Percentiles rank a stretch among this genome's conserved stretches.
Conservation (phyloP, 2,888 invertebrate genomes). For the Scaptomyza cyrtandrae region DNA sequence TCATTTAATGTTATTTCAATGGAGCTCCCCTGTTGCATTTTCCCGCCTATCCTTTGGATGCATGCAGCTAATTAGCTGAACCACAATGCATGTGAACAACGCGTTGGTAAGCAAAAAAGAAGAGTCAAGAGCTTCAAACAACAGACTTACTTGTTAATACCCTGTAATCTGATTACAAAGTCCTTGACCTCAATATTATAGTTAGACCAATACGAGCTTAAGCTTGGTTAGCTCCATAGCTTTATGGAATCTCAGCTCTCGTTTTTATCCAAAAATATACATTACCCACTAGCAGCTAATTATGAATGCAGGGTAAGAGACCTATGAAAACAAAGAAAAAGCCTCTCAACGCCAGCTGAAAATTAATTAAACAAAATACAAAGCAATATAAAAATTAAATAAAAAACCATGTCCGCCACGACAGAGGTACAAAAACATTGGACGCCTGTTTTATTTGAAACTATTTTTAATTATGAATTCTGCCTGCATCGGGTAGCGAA, state of each 20-base stretch:
- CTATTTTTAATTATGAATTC: conserved; percentile 78
- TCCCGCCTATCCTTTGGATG: not conserved
- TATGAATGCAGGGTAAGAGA: conserved; percentile 3
- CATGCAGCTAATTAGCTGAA: conserved; percentile 55
- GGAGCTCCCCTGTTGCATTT: not conserved
- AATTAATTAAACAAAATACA: conserved; percentile 60
- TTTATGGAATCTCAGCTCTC: not conserved
- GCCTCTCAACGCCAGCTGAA: conserved; percentile 29
- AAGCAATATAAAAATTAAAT: not conserved
- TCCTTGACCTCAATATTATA: not conserved
- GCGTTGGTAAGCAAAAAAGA: conserved; percentile 13
- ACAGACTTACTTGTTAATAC: not conserved
- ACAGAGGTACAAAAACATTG: conserved; percentile 18
- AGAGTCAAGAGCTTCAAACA: not conserved
- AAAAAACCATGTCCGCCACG: conserved; percentile 6
- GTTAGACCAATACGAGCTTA: not conserved
- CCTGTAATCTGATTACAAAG: not conserved
- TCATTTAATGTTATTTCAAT: conserved; percentile 18
- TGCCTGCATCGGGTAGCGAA: conserved; percentile 55
- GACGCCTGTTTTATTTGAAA: conserved; percentile 47
- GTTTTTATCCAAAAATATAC: no score
- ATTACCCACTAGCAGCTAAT: no score
- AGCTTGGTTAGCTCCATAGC: not conserved
- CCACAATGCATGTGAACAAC: conserved; percentile 52
- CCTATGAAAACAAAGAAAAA: conserved; percentile 24